Evolutionary conservation across 2,888 invertebrate genomes (phyloP).

Genomic region (Leptogaster cylindrica): DNA sequence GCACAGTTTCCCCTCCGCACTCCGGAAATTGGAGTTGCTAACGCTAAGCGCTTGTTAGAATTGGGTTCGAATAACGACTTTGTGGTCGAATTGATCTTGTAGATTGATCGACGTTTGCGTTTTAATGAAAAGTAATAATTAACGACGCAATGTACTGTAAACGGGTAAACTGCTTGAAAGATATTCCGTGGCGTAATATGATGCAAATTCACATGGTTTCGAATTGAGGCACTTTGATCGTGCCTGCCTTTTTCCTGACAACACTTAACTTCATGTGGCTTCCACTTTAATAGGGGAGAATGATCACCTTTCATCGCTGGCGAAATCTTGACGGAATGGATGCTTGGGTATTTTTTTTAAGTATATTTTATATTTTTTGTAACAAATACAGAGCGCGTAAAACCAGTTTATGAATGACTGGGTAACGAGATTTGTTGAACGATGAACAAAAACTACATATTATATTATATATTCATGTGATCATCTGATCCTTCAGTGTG

Average conservation of each 20-base stretch:
- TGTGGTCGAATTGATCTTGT: slow-evolving; percentile 34
- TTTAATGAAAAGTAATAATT: slow-evolving; percentile 29
- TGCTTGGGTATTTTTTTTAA: not conserved
- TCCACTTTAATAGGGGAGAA: slow-evolving; percentile 20
- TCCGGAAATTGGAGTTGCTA: not conserved
- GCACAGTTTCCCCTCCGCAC: not conserved
- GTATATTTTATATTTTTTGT: not conserved
- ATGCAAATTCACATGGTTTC: slow-evolving; percentile 30
- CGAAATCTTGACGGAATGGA: not conserved
- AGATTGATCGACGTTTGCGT: slow-evolving; percentile 34
- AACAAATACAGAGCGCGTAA: slow-evolving; percentile 12
- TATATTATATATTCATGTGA: no score
- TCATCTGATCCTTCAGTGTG: no score
- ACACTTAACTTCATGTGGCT: slow-evolving; percentile 26
- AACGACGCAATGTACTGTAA: slow-evolving; percentile 30
- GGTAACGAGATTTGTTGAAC: not conserved
- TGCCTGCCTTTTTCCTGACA: slow-evolving; percentile 4
- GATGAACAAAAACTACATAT: no score
- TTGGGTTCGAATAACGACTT: slow-evolving; percentile 30
- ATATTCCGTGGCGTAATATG: slow-evolving; percentile 29
- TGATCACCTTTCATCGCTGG: slow-evolving; percentile 18
- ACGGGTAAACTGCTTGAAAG: slow-evolving; percentile 20
- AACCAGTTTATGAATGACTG: slow-evolving; percentile 33
- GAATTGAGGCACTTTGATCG: slow-evolving; percentile 27
- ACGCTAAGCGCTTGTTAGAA: slow-evolving; percentile 26